A percentile compares a stretch with the other conserved stretches of the same genome.
phyloP scores from a whole-genome alignment of 2,113 vertebrate species.

The Phainopepla nitens region DNA sequence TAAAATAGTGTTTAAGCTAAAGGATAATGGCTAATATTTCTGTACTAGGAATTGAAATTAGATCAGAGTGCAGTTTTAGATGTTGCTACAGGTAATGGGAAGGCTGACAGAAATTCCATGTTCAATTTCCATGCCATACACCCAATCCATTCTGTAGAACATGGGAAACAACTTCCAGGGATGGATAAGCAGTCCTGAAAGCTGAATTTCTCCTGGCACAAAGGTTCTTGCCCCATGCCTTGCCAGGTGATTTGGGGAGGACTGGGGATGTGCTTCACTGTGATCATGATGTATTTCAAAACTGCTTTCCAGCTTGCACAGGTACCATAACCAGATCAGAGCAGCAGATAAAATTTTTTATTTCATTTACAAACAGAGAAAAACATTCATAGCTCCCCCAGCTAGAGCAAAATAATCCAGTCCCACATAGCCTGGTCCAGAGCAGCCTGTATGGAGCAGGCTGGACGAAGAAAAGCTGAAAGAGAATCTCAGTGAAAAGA shows the following conservation, averaged over 20 bases:
- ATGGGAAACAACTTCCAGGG: background rate
- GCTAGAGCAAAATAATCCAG: background rate
- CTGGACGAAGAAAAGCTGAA: background rate
- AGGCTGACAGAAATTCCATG: background rate
- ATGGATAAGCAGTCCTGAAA: background rate
- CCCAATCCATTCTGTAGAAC: background rate
- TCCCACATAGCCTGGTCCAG: accelerated
- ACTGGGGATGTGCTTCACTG: background rate
- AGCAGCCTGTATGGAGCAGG: background rate
- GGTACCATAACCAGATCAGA: background rate
- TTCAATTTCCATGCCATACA: background rate
- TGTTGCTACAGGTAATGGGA: background rate
- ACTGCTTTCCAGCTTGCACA: background rate
- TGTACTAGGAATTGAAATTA: background rate
- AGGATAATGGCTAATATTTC: background rate
- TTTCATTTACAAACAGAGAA: background rate
- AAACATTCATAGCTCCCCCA: background rate
- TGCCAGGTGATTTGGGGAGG: background rate
- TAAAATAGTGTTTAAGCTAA: background rate
- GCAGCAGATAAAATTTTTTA: background rate
- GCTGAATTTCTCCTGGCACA: background rate
- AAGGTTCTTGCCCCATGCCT: background rate
- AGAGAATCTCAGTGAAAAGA: background rate
- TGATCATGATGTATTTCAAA: background rate
- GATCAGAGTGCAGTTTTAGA: background rate